Base-by-base conservation (phyloP, 1,140 invertebrate genomes). In the Tetramorium parvispinum region DNA sequence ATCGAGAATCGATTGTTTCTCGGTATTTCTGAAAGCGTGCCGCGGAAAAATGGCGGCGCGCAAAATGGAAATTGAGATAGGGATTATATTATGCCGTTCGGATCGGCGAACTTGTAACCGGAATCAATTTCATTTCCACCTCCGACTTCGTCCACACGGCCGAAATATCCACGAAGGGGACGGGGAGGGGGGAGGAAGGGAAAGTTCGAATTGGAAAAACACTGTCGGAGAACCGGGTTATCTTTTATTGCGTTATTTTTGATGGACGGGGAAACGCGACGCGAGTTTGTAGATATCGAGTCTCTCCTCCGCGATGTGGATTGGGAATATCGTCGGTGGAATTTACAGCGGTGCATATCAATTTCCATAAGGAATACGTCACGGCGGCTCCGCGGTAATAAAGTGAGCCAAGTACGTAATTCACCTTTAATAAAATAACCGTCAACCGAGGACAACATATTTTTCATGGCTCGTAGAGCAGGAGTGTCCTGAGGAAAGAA, bases 171-270 rank as follows among this genome's bases (percentile, higher is more conserved):
- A 51, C 37, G 27, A 24, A 32, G 32, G 32, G 3, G 32, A 32
- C 3, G 32, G 3, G 32, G 32, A 32, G 32, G 32, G 32, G 4
- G 32, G 3, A 0, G 32, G 32, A 3, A 32, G 68, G 24, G 40
- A 32, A 55, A 82, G 68, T 75, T 83, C n/a, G 37, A 83, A 75
- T 75, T 83, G 68, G 68, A 49, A 75, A 75, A 73, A 83, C 68
- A 75, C 79, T 57, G 79, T 59, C 16, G 68, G 27, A 66, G 27
- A 75, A 83, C 79, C 79, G 40, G 55, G 66, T 49, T 73, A 73
- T 75, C 79, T 49, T 83, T 83, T 75, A 83, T 83, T 75, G 53
- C 53, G 68, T 83, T 83, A 83, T 83, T 83, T 75, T 59, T 83
- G 79, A 75, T 43, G 43, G 24, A 70, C n/a, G 66, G 46, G 78